phyloP scores from a whole-genome alignment of 2,113 vertebrate species.

The Polyodon spathula region DNA sequence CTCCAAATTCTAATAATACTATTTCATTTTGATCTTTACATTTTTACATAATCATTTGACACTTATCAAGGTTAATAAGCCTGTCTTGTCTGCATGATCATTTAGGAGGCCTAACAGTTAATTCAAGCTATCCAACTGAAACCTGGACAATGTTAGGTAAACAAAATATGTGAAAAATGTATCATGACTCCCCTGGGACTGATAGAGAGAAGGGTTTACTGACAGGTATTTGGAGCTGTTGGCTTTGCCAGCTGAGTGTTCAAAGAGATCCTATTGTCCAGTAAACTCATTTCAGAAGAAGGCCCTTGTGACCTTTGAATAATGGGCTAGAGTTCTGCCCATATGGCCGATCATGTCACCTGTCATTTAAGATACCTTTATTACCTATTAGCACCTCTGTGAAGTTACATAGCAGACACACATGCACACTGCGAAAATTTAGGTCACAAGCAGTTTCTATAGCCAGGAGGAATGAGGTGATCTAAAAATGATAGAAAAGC shows the following conservation, averaged over 20 bases:
- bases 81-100: too few species aligned
- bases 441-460: background rate
- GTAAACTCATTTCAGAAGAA: background rate
- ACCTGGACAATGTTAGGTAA: background rate
- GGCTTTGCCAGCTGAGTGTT: background rate
- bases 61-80: too few species aligned
- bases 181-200: background rate
- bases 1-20: too few species aligned
- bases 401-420: background rate
- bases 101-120: too few species aligned
- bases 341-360: background rate
- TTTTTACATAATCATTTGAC: too few species aligned
- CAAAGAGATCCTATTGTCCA: background rate
- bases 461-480: slow-evolving; percentile 14
- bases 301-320: background rate
- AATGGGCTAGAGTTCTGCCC: background rate
- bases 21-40: too few species aligned
- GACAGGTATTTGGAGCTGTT: background rate
- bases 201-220: background rate
- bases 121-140: background rate
- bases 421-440: background rate
- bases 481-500: slow-evolving; percentile 9
- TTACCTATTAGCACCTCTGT: background rate
- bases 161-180: slow-evolving; percentile 1
- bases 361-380: background rate